These are phyloP conservation scores for Epistrophe eligans DNA, from an alignment of 2,888 invertebrate species.

Conservation along the genomic window DNA sequence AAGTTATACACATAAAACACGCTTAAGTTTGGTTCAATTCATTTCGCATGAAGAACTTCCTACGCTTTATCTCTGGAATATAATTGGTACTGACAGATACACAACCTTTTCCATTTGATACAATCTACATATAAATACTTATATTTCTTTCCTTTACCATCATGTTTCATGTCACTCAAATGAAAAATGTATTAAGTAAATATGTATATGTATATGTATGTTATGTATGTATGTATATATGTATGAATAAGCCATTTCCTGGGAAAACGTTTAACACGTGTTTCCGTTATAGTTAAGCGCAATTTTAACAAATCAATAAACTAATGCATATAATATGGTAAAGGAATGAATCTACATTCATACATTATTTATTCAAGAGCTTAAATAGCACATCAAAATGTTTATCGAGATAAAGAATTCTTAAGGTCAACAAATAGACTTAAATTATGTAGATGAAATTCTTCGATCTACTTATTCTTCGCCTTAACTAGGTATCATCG, in stretches of 20 bases:
- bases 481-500: too few relatives aligned
- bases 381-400: not conserved
- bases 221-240: not conserved
- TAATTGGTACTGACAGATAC: slow-evolving; percentile 39
- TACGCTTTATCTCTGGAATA: slow-evolving; percentile 38
- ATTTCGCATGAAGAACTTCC: slow-evolving; percentile 32
- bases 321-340: not conserved
- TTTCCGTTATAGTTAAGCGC: slow-evolving; percentile 36
- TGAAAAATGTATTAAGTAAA: slow-evolving; percentile 31
- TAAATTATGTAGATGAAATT: too few relatives aligned
- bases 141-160: not conserved
- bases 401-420: not conserved
- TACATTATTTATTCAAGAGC: not conserved
- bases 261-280: slow-evolving; percentile 39
- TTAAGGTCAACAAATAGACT: not conserved
- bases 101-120: slow-evolving; percentile 46
- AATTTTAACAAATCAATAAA: slow-evolving; percentile 4
- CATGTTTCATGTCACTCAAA: slow-evolving; percentile 34
- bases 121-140: slow-evolving; percentile 7
- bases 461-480: too few relatives aligned
- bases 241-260: slow-evolving; percentile 24
- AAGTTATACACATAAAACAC: not conserved
- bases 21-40: slow-evolving; percentile 14
- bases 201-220: not conserved
- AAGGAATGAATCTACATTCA: not conserved